Conservation (phyloP, 2,113 vertebrate genomes). For the Hemiprocne comata region DNA sequence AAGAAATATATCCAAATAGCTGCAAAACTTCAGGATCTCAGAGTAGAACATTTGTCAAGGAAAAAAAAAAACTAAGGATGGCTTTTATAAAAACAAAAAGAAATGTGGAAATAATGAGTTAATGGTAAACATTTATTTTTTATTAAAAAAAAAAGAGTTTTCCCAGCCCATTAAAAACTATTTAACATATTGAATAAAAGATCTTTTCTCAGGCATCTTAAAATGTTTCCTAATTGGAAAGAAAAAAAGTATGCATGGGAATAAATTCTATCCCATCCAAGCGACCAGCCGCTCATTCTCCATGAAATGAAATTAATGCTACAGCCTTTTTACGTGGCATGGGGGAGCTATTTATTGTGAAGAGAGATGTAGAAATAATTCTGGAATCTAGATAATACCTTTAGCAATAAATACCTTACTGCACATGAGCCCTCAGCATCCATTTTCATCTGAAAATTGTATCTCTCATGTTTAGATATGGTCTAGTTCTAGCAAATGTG, state of each 20-base stretch:
- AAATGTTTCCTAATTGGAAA: constrained; percentile 11
- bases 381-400: constrained; percentile 24
- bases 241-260: neutral
- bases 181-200: neutral
- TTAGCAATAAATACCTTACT: neutral
- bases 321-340: constrained; percentile 45
- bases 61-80: neutral
- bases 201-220: constrained; percentile 38
- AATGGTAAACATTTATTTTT: neutral
- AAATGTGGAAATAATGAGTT: neutral
- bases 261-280: constrained; percentile 46
- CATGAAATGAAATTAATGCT: constrained; percentile 66
- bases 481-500: neutral
- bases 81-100: neutral
- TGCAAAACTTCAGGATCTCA: neutral
- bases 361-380: constrained; percentile 55
- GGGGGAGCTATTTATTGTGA: constrained; percentile 37
- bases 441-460: neutral
- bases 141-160: neutral
- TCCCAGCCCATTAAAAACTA: neutral
- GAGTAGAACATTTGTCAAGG: neutral
- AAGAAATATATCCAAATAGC: neutral
- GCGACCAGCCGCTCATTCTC: constrained; percentile 57
- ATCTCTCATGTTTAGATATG: neutral
- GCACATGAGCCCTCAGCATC: neutral